Base-by-base conservation (phyloP, 2,888 invertebrate species). In the Anthophora plumipes region DNA sequence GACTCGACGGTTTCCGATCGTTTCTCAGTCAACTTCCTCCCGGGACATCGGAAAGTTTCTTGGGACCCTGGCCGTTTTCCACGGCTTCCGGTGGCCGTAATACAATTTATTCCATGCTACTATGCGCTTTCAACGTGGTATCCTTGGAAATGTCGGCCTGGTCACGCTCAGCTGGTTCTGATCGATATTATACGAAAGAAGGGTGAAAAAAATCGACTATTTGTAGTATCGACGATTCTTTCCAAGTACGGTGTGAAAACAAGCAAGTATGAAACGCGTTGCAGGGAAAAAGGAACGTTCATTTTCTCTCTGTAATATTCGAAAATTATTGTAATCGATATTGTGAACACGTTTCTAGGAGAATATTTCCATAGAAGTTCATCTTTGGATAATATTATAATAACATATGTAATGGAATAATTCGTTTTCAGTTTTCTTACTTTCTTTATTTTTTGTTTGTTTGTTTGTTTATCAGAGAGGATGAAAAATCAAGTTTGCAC, bases 91-190 rank as follows among this genome's bases (percentile, higher is more conserved):
- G 60, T 64, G 50, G 22, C 41, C 52, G 41, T 77, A 75, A 83
- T 72, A 72, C 59, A 73, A 75, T 78, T 74, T 59, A 77, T 70
- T 72, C 64, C 66, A 54, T 43, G 31, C 39, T 61, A 37, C 50
- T 46, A 46, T 54, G 66, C 68, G 73, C 70, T 73, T 82, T 77
- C 73, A 79, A 75, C 31, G 12, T 48, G 37, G 17, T 75, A 72
- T 84, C 86, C 85, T 85, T 85, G 85, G 61, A 70, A 79, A 74
- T 79, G 57, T 76, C 76, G 59, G 39, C 54, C 54, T 54, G 61
- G 78, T 80, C 71, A 84, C 77, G 86, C 82, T 86, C 59, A 61
- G 63, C 50, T 71, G 72, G n/a, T 46, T 77, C 60, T 31, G 61
- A 61, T 82, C 77, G 70, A 82, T 71, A 80, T 73, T 67, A 77